Conservation (phyloP, 2,888 invertebrate species). For the Pogonocherus hispidulus region DNA sequence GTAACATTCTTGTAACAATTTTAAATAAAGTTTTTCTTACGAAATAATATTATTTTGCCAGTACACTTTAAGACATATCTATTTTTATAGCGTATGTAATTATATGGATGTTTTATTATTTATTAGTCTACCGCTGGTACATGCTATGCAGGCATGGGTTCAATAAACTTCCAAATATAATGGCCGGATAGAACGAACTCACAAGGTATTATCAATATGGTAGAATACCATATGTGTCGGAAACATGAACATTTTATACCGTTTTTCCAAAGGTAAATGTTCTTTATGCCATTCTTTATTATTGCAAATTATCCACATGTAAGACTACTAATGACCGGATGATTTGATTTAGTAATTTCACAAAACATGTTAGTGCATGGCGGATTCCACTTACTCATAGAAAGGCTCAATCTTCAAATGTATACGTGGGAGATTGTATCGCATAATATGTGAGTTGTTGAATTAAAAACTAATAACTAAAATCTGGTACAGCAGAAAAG, state of each 20-base stretch:
- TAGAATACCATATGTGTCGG: not conserved
- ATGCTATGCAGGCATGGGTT: conserved; percentile 23
- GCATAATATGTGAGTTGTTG: too few relatives aligned
- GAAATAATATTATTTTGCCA: not conserved
- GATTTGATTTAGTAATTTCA: not conserved
- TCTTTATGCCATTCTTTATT: not conserved
- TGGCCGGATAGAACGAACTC: conserved; percentile 1
- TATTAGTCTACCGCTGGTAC: not conserved
- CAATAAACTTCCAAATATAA: conserved; percentile 20
- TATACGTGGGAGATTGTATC: too few relatives aligned
- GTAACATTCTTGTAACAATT: too few relatives aligned
- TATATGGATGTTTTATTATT: conserved; percentile 7
- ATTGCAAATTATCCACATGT: not conserved
- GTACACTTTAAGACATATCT: not conserved
- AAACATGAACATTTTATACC: not conserved
- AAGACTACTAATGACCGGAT: not conserved
- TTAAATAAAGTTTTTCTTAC: too few relatives aligned
- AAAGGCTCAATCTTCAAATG: too few relatives aligned
- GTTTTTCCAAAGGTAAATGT: not conserved
- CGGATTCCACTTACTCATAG: too few relatives aligned
- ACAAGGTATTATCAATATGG: not conserved
- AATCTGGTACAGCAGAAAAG: too few relatives aligned
- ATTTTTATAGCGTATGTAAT: conserved; percentile 1
- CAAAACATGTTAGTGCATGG: too few relatives aligned
- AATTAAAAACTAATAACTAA: too few relatives aligned